Percentiles rank a stretch among this genome's conserved stretches.
Evolutionary conservation across 2,113 vertebrate genomes (phyloP).

Genomic region (Stigmatopora argus): DNA sequence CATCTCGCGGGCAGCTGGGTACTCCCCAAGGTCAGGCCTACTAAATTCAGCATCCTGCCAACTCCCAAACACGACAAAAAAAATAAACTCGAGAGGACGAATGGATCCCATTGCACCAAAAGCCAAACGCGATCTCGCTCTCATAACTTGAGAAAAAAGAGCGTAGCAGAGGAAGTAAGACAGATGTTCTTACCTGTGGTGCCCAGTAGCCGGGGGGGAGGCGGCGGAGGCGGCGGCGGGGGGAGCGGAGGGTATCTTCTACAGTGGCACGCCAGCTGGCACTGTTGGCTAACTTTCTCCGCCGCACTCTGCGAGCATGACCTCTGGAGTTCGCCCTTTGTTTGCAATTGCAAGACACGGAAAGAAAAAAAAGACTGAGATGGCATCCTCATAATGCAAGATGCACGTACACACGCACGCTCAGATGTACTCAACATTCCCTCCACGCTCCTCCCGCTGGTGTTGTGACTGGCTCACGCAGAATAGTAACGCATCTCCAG

Average conservation of each 20-base stretch:
- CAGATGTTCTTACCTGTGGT: constrained; percentile 73
- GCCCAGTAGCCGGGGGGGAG: constrained; percentile 80
- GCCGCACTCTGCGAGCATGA: constrained; percentile 82
- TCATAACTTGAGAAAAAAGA: background rate
- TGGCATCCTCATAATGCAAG: constrained; percentile 19
- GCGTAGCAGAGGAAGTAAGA: constrained; percentile 11
- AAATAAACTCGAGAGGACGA: constrained; percentile 14
- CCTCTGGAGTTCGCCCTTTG: constrained; percentile 85
- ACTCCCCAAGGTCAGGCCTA: constrained; percentile 62
- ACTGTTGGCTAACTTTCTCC: constrained; percentile 80
- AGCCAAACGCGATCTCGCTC: background rate
- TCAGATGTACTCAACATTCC: constrained; percentile 31
- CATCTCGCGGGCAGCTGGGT: constrained; percentile 66
- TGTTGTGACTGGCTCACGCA: constrained; percentile 55
- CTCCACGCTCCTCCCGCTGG: constrained; percentile 34
- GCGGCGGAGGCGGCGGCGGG: constrained; percentile 86
- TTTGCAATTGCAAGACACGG: constrained; percentile 19
- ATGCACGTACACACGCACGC: background rate
- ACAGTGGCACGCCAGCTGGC: constrained; percentile 87
- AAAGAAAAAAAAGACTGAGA: constrained; percentile 24
- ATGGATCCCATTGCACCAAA: constrained; percentile 21
- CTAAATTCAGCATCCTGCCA: constrained; percentile 62
- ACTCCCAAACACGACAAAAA: constrained; percentile 28
- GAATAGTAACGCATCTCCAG: constrained; percentile 60
- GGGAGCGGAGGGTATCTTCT: constrained; percentile 84